A percentile compares a stretch with the other conserved stretches of the same genome.
These are phyloP conservation scores for Serranochromis macrocephalus DNA, from an alignment of 2,113 vertebrate genomes.

Conservation along the genomic window DNA sequence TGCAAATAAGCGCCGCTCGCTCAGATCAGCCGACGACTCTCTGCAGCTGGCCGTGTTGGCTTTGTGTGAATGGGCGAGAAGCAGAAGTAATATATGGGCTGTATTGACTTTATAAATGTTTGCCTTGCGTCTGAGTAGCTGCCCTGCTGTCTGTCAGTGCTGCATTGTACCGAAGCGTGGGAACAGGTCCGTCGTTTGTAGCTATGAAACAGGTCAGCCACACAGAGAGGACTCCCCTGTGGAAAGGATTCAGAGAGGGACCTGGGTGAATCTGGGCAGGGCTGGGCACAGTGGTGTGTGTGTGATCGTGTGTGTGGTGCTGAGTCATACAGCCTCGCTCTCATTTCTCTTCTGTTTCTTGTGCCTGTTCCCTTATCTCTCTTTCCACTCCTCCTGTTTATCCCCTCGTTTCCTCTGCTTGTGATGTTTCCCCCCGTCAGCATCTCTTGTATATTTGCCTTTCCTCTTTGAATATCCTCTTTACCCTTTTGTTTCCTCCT, in stretches of 20 bases:
- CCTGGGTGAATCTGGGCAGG: conserved; percentile 14
- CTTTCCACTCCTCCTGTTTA: background rate
- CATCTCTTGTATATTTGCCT: background rate
- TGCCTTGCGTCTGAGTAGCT: background rate
- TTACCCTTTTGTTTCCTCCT: conserved; percentile 2
- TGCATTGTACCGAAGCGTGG: conserved; percentile 30
- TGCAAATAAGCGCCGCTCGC: background rate
- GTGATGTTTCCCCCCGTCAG: background rate
- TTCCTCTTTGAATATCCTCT: conserved; percentile 2
- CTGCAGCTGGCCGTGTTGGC: conserved; percentile 15
- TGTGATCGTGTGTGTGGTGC: background rate
- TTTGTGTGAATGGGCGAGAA: conserved; percentile 7
- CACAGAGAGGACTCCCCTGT: conserved; percentile 9
- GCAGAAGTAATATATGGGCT: background rate
- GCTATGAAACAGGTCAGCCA: conserved; percentile 21
- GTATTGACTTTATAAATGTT: conserved; percentile 13
- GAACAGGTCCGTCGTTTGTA: conserved; percentile 30
- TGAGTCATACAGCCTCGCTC: conserved; percentile 43
- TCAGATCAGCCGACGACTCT: background rate
- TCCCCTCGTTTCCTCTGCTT: conserved; percentile 16
- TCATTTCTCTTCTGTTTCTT: conserved; percentile 4
- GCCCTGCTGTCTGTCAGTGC: background rate
- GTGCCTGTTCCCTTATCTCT: conserved; percentile 27
- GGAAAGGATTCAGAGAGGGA: conserved; percentile 5
- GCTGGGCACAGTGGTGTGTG: background rate